Evolutionary conservation across 2,797 vertebrate genomes (phyloP).

Genomic region (Enoplosus armatus): DNA sequence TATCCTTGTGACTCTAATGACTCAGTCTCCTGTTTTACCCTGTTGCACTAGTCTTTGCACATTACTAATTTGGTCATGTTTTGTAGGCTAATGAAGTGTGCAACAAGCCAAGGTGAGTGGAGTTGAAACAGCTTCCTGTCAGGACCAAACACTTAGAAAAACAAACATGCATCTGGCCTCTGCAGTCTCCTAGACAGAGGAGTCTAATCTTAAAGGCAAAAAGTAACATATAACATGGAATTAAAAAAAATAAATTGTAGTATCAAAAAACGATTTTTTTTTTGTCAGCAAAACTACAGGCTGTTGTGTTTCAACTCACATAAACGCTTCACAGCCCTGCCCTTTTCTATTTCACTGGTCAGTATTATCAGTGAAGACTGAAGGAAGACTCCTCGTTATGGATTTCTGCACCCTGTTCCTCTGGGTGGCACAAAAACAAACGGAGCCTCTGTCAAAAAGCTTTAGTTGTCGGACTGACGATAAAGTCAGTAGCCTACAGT

Average conservation of each 20-base stretch:
- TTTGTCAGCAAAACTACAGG: not conserved
- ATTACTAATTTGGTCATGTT: conserved; percentile 5
- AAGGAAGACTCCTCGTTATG: not conserved
- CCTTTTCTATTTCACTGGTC: not conserved
- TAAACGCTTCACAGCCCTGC: not conserved
- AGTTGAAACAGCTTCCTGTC: not conserved
- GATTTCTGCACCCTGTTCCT: conserved; percentile 34
- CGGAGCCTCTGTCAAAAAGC: conserved; percentile 17
- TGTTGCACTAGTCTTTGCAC: conserved; percentile 4
- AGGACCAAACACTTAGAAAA: not conserved
- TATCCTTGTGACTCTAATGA: not conserved
- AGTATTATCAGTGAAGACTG: conserved; percentile 5
- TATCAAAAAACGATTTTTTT: not conserved
- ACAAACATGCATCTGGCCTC: not conserved
- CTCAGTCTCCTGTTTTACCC: conserved; percentile 4
- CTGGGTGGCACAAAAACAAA: conserved; percentile 25
- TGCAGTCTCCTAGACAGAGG: not conserved
- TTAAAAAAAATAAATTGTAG: not conserved
- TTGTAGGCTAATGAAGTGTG: not conserved
- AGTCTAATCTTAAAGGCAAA: not conserved
- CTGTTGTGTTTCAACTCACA: conserved; percentile 6
- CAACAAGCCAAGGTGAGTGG: conserved; percentile 5
- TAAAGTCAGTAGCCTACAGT: not conserved
- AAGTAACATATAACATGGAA: no score
- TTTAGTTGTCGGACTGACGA: conserved; percentile 2